phyloP scores from a whole-genome alignment of 2,888 invertebrate species.

The Ophion ellenae region DNA sequence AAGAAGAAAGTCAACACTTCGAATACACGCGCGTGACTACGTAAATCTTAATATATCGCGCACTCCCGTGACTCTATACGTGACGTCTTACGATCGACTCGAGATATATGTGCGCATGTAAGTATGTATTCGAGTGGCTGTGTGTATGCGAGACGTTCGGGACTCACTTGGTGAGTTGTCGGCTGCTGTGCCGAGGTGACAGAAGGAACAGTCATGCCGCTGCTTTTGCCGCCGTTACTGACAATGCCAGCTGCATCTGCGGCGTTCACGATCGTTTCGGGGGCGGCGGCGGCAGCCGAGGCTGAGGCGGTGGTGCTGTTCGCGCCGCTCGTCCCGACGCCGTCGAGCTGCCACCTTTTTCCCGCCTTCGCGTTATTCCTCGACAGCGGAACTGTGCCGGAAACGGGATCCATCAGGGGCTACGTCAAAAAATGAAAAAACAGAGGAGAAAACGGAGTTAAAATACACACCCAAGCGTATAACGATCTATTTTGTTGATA shows the following conservation, averaged over 20 bases:
- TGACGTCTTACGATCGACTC: too few relatives aligned
- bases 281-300: slow-evolving; percentile 34
- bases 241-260: slow-evolving; percentile 60
- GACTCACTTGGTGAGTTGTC: slow-evolving; percentile 76
- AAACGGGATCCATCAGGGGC: slow-evolving; percentile 56
- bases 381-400: slow-evolving; percentile 43
- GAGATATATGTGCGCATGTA: neutral
- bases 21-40: too few relatives aligned
- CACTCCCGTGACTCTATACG: too few relatives aligned
- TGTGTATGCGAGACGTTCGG: slow-evolving; percentile 15
- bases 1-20: too few relatives aligned
- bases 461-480: too few relatives aligned
- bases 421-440: slow-evolving; percentile 6
- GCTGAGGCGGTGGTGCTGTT: slow-evolving; percentile 31
- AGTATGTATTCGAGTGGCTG: neutral
- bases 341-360: slow-evolving; percentile 57
- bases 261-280: slow-evolving; percentile 50
- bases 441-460: neutral
- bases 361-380: slow-evolving; percentile 51
- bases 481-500: too few relatives aligned
- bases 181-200: slow-evolving; percentile 69
- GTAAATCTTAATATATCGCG: too few relatives aligned
- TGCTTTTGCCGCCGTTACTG: slow-evolving; percentile 59
- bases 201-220: slow-evolving; percentile 67
- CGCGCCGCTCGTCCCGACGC: slow-evolving; percentile 50